Evolutionary conservation across 2,113 vertebrate genomes (phyloP), one percentile per base, ranked within the genome.

Genomic region (Nymphicus hollandicus): DNA sequence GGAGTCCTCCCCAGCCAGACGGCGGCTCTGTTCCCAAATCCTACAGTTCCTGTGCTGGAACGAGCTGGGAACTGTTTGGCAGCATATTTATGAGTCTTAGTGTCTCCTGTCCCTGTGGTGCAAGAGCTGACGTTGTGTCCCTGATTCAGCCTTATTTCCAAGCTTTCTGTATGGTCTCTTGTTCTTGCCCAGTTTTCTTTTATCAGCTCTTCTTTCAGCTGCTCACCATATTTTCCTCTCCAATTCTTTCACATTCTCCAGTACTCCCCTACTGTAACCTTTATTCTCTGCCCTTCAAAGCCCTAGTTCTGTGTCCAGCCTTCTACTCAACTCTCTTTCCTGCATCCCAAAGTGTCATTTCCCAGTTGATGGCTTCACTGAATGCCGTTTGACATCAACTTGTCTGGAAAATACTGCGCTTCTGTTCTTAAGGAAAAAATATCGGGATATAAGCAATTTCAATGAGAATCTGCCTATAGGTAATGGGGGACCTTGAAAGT

Each of bases 61-160:
- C n/a, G 55, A 22, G 24, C 53, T 25, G 41, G 61, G 20, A 77
- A 33, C 66, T 61, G 6, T 35, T 53, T 22, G 84, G 27, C 41
- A 73, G 58, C 0, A 0, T 56, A 13, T 81, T 86, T 56, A 25
- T 1, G 3, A 53, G 25, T 53, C 52, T 81, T 35, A 13, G 58
- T 58, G 49, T 69, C 49, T 84, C 20, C 33, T 9, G 7, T n/a
- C 17, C 41, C 39, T 7, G 46, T 24, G 37, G 37, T 82, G 56
- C 52, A 37, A 71, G 35, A 82, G 50, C 47, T 80, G 55, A 92
- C 43, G 12, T 70, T 37, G 58, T 58, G 11, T 72, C 76, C 88
- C 70, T 25, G n/a, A 46, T 60, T 33, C 58, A 92, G 27, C 46
- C 53, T 61, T 47, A 11, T 20, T 86, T 78, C 53, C 35, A 50